These are phyloP conservation scores for Xyliphius kryptos DNA, from an alignment of 2,113 vertebrate species.

Conservation along the genomic window DNA sequence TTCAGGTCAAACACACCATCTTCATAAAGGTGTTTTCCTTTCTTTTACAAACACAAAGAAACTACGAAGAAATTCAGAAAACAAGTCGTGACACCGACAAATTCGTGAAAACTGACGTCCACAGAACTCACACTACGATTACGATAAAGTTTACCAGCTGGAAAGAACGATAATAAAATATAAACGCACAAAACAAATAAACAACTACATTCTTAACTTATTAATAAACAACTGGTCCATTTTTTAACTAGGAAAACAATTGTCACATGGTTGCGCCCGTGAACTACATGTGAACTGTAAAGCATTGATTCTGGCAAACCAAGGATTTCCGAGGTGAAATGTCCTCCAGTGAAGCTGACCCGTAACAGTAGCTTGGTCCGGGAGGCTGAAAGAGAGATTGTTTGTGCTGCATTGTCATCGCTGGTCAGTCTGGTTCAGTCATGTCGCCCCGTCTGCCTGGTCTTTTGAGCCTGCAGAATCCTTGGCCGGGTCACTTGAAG, in stretches of 20 bases:
- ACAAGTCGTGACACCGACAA: not conserved
- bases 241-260: constrained; percentile 27
- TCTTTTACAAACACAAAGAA: constrained; percentile 14
- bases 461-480: constrained; percentile 52
- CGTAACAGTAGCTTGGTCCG: constrained; percentile 49
- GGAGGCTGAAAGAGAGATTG: no score
- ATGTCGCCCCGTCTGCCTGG: constrained; percentile 46
- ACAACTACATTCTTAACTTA: constrained; percentile 31
- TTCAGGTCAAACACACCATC: not conserved
- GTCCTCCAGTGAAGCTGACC: constrained; percentile 28
- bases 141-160: constrained; percentile 23
- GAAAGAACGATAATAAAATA: constrained; percentile 23
- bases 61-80: not conserved
- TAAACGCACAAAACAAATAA: constrained; percentile 35
- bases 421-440: constrained; percentile 3
- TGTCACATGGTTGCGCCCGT: constrained; percentile 2
- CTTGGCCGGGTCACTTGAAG: constrained; percentile 52
- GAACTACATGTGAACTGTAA: constrained; percentile 1
- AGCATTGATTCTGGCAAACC: not conserved
- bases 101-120: constrained; percentile 14
- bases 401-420: no score
- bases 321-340: constrained; percentile 4
- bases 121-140: constrained; percentile 10
- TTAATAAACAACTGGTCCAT: constrained; percentile 26
- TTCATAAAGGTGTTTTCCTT: not conserved